These are phyloP conservation scores for Balaeniceps rex DNA, from an alignment of 2,113 vertebrate species.

Conservation along the genomic window DNA sequence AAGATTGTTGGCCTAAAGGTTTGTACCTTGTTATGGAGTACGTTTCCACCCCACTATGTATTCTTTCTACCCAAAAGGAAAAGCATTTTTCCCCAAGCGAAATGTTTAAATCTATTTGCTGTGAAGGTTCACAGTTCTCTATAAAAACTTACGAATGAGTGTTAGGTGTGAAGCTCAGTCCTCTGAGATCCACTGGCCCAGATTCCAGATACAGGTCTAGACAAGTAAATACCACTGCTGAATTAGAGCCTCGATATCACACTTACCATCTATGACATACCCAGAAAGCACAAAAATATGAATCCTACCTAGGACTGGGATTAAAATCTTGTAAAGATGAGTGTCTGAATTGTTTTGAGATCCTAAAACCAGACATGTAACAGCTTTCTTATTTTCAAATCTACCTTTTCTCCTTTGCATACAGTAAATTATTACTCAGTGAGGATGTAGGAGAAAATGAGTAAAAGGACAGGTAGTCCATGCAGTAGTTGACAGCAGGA, in stretches of 20 bases:
- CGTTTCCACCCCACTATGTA: background rate
- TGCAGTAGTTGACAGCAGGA: background rate
- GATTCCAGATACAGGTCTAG: background rate
- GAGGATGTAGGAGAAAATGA: background rate
- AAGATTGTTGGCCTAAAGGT: background rate
- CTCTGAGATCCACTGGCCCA: background rate
- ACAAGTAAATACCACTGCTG: background rate
- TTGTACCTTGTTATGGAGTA: background rate
- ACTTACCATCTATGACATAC: background rate
- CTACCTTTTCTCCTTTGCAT: background rate
- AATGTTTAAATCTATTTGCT: background rate
- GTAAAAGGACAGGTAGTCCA: background rate
- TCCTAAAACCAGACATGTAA: background rate
- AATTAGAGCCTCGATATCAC: background rate
- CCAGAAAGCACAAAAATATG: background rate
- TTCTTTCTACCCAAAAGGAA: background rate
- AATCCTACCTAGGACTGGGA: background rate
- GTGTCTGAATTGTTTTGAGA: background rate
- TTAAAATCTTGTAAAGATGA: background rate
- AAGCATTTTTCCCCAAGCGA: background rate
- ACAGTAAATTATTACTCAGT: background rate
- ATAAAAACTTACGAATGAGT: background rate
- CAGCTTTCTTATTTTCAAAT: conserved; percentile 22
- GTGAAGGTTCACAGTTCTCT: background rate
- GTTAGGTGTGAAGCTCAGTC: background rate